These are phyloP conservation scores for Tokudaia tokunoshimensis DNA, from an alignment of 2,797 vertebrate genomes.

Conservation along the genomic window DNA sequence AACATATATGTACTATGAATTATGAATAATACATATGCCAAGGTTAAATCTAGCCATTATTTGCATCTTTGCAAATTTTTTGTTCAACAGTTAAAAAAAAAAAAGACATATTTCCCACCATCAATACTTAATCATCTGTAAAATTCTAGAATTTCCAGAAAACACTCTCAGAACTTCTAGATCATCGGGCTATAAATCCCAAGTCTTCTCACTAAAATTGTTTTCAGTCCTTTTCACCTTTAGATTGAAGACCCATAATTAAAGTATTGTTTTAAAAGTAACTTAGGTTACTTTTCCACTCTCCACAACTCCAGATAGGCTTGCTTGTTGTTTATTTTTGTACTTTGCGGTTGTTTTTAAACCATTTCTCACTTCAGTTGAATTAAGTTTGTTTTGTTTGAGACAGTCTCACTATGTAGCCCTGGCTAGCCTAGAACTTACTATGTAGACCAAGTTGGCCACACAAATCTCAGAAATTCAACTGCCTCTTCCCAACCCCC, in stretches of 20 bases:
- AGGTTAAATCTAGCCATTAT: slow-evolving; percentile 35
- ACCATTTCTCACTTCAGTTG: neutral
- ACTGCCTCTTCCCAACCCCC: neutral
- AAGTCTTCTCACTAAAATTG: neutral
- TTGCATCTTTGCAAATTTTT: slow-evolving; percentile 10
- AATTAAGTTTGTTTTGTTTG: neutral
- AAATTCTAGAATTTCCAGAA: slow-evolving; percentile 10
- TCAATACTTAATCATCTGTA: slow-evolving; percentile 29
- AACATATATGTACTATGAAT: neutral
- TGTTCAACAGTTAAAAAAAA: slow-evolving; percentile 28
- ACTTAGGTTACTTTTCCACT: neutral
- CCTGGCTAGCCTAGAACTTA: neutral
- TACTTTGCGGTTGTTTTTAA: neutral
- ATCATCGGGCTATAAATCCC: neutral
- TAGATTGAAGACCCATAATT: neutral
- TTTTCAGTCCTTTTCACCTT: slow-evolving; percentile 19
- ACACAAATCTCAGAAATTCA: neutral
- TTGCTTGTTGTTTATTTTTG: slow-evolving; percentile 37
- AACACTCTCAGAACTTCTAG: slow-evolving; percentile 23
- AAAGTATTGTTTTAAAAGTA: slow-evolving; percentile 37
- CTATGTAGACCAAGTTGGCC: neutral
- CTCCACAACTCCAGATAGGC: neutral
- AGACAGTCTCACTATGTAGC: neutral
- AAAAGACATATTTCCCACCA: neutral
- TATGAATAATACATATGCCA: neutral